Evolutionary conservation across 2,797 vertebrate genomes (phyloP), one percentile per base, ranked within the genome.

Genomic region (Dermochelys coriacea): DNA sequence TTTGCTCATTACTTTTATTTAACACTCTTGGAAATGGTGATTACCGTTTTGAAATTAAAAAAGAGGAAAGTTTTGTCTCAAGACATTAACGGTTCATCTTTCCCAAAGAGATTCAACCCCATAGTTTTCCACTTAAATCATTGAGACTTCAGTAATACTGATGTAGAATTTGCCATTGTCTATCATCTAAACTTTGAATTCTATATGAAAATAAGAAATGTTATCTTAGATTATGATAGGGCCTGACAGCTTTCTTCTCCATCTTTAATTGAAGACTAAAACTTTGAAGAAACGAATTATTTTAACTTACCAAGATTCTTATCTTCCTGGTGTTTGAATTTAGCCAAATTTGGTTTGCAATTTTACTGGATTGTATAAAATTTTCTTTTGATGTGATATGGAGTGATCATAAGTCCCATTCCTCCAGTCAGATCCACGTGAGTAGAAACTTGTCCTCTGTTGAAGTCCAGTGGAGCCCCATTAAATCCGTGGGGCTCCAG

Each of bases 271-370:
- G 64, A 88, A 92, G 41, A 25, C 37, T 25, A 49, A 1, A 8
- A 50, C 59, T 10, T 59, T 25, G 59, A 95, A 89, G 31, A 82
- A 88, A 79, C 7, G 0, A 41, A 41, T 29, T 55, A 15, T 45
- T 91, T 89, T 74, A 54, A 52, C 31, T 47, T 90, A 23, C 16
- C 7, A 59, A 59, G 9, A 31, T 80, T 88, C n/a, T 90, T 54
- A 23, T 16, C 27, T 57, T 81, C 29, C 41, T 47, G 45, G 29
- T 75, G 12, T 75, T 75, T 45, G 27, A 47, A 75, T 25, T 47
- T 47, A 47, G 25, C 74, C 74, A 75, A 12, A 45, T 49, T 75
- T 3, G 3, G 6, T 29, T 75, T 47, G 45, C 45, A 29, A 4
- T 47, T 75, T 29, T 47, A 75, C 27, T 75, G 41, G 8, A 29